These are phyloP conservation scores for Ectobius pallidus DNA, from an alignment of 2,888 invertebrate species.

Conservation along the genomic window DNA sequence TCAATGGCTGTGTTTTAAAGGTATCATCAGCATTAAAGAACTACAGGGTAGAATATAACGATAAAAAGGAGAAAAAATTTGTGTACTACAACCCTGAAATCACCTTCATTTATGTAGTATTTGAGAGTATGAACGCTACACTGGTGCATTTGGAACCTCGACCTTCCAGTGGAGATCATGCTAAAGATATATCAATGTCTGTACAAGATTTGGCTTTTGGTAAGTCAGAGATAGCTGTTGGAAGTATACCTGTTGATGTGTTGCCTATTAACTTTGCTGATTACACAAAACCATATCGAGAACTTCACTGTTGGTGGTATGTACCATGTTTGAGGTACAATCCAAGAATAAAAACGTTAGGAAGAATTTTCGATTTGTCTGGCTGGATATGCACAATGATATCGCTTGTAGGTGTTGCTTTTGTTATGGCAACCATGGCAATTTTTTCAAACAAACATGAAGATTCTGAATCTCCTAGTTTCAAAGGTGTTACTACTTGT, in stretches of 20 bases:
- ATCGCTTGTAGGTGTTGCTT: not conserved
- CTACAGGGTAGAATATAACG: too few relatives aligned
- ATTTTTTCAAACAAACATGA: not conserved
- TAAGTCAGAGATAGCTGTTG: not conserved
- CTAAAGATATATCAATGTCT: not conserved
- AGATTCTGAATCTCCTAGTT: not conserved
- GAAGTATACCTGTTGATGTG: not conserved
- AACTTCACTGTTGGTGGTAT: not conserved
- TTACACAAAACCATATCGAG: not conserved
- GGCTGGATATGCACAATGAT: not conserved
- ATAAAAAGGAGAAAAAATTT: too few relatives aligned
- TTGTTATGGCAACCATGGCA: not conserved
- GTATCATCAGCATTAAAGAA: too few relatives aligned
- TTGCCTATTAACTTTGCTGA: not conserved
- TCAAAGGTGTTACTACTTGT: not conserved
- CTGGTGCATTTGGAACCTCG: not conserved
- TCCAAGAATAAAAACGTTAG: not conserved
- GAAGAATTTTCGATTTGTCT: not conserved
- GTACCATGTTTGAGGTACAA: not conserved
- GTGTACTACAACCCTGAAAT: not conserved
- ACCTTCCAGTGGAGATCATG: not conserved
- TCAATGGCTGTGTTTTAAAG: too few relatives aligned
- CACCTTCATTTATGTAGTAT: not conserved
- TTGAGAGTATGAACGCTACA: not conserved
- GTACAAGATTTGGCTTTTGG: not conserved